Percentiles rank a stretch among this genome's conserved stretches.
Evolutionary conservation across 2,113 vertebrate species (phyloP).

Genomic region (Daphoenositta chrysoptera): DNA sequence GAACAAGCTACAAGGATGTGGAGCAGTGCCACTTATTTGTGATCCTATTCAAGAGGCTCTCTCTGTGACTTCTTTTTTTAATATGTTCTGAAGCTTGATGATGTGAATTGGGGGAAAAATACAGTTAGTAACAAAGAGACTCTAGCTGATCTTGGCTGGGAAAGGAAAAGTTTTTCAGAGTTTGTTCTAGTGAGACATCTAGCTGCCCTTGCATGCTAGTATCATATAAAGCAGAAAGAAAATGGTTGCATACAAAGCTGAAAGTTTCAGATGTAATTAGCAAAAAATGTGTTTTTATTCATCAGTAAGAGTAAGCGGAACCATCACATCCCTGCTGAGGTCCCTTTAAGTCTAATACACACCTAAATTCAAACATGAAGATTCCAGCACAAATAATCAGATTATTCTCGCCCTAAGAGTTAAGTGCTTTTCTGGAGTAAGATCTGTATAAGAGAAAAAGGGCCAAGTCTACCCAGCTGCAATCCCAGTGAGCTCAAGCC

Average conservation of each 20-base stretch:
- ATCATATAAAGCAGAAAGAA: slow-evolving; percentile 8
- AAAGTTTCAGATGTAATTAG: not conserved
- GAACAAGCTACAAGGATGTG: not conserved
- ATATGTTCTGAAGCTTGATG: not conserved
- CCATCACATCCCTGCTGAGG: not conserved
- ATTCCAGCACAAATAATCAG: not conserved
- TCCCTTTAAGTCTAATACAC: not conserved
- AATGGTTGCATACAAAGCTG: not conserved
- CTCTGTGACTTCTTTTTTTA: not conserved
- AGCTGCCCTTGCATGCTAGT: slow-evolving; percentile 62
- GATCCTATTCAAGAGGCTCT: not conserved
- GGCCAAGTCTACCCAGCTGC: slow-evolving; percentile 30
- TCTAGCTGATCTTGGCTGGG: not conserved
- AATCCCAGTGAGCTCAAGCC: not conserved
- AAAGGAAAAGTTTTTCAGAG: slow-evolving; percentile 20
- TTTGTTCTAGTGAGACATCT: slow-evolving; percentile 73
- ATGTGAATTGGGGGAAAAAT: not conserved
- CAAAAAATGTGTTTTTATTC: not conserved
- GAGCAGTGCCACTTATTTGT: not conserved
- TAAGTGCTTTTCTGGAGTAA: slow-evolving; percentile 40
- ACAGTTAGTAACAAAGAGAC: not conserved
- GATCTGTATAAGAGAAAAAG: not conserved
- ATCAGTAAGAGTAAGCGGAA: not conserved
- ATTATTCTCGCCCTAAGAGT: not conserved
- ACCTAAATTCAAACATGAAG: not conserved